Conservation (phyloP, 2,888 invertebrate species). For the Calameuta pallipes region DNA sequence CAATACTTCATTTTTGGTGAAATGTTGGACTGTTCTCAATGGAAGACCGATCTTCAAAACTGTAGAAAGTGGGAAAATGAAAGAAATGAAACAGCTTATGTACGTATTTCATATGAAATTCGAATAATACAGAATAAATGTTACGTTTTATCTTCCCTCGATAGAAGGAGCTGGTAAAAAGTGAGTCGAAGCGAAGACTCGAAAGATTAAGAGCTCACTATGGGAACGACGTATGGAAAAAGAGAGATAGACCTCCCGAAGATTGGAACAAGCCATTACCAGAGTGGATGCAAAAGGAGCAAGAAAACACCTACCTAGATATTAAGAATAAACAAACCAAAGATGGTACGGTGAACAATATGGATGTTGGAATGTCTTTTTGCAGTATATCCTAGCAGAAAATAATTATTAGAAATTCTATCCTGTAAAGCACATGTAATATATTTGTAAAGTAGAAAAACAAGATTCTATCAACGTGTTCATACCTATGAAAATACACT, state of each 20-base stretch:
- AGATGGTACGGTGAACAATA: conserved; percentile 51
- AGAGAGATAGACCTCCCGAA: conserved; percentile 78
- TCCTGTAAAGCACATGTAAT: neutral
- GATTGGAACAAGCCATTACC: conserved; percentile 88
- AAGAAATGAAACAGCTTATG: conserved; percentile 75
- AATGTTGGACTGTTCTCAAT: conserved; percentile 78
- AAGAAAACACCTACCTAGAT: conserved; percentile 76
- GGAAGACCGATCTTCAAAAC: conserved; percentile 82
- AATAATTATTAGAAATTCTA: neutral
- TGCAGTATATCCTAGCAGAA: conserved; percentile 7
- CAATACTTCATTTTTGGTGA: conserved; percentile 88
- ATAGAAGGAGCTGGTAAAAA: conserved; percentile 75
- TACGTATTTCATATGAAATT: conserved; percentile 61
- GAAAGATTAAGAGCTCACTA: conserved; percentile 76
- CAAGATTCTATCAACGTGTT: neutral
- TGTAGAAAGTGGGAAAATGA: conserved; percentile 77
- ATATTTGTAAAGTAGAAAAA: neutral
- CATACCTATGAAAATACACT: neutral
- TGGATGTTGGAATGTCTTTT: conserved; percentile 27
- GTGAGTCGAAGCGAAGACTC: conserved; percentile 76
- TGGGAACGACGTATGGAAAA: conserved; percentile 83
- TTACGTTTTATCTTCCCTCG: conserved; percentile 31
- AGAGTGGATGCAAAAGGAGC: conserved; percentile 76
- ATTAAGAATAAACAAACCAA: conserved; percentile 74
- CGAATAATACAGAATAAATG: neutral